Evolutionary conservation across 1,140 invertebrate species (phyloP).

Genomic region (Lordiphosa stackelbergi): DNA sequence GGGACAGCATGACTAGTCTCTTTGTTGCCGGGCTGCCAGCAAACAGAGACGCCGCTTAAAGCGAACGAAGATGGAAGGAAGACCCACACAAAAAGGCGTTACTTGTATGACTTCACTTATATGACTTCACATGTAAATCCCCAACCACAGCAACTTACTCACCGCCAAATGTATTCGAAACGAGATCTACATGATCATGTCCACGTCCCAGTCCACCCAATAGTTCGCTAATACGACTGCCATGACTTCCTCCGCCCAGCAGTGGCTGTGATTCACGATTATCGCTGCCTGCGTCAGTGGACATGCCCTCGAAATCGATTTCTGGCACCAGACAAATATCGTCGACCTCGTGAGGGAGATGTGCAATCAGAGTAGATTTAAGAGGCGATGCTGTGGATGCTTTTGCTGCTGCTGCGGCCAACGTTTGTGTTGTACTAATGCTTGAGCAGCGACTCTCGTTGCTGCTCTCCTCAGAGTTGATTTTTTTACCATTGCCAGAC

Average conservation of each 20-base stretch:
- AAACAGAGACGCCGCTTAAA: constrained; percentile 1
- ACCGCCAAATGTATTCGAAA: constrained; percentile 91
- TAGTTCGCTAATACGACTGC: constrained; percentile 59
- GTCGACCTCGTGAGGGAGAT: constrained; percentile 58
- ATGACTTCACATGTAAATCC: neutral
- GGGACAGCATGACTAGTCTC: constrained; percentile 11
- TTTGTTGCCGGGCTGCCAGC: neutral
- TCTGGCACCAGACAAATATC: constrained; percentile 74
- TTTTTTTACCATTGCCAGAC: constrained; percentile 37
- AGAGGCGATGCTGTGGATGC: constrained; percentile 39
- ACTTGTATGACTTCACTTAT: constrained; percentile 50
- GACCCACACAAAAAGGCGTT: constrained; percentile 30
- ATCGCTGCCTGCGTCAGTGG: constrained; percentile 83
- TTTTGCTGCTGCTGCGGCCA: constrained; percentile 29
- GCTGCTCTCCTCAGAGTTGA: constrained; percentile 40
- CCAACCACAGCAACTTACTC: constrained; percentile 48
- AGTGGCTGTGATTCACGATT: constrained; percentile 93
- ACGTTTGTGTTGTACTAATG: constrained; percentile 43
- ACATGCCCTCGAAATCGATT: constrained; percentile 80
- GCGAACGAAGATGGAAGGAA: constrained; percentile 17
- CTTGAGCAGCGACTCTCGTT: constrained; percentile 30
- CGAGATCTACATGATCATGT: constrained; percentile 84
- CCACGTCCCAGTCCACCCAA: constrained; percentile 54
- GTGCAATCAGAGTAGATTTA: constrained; percentile 45
- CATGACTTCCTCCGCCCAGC: constrained; percentile 81